A percentile compares a stretch with the other conserved stretches of the same genome.
These are phyloP conservation scores for Andricus quercusramuli DNA, from an alignment of 2,888 invertebrate genomes.

Conservation along the genomic window DNA sequence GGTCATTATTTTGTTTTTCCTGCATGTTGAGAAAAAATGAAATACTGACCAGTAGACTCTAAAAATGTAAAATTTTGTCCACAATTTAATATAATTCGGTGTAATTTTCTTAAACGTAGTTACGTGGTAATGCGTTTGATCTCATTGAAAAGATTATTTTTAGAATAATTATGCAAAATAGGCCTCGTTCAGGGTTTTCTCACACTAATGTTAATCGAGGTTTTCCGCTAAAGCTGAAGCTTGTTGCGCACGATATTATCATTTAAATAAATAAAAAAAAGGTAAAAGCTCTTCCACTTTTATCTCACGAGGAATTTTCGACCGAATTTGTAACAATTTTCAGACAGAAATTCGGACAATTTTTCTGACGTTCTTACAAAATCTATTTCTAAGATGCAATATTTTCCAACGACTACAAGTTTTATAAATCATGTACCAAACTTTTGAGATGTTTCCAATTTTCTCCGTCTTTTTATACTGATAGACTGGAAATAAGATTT, in stretches of 20 bases:
- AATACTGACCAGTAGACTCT: not conserved
- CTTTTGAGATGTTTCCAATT: not conserved
- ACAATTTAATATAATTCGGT: conserved; percentile 9
- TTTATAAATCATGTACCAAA: conserved; percentile 19
- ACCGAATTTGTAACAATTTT: conserved; percentile 12
- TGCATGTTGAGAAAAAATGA: too few relatives aligned
- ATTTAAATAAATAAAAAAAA: not conserved
- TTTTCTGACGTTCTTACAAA: conserved; percentile 27
- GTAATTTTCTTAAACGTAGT: conserved; percentile 22
- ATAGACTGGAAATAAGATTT: conserved; percentile 20
- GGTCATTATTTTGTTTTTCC: too few relatives aligned
- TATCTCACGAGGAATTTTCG: conserved; percentile 2
- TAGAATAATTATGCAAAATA: conserved; percentile 5
- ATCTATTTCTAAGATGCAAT: conserved; percentile 20
- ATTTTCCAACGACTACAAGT: conserved; percentile 7
- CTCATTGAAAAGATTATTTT: conserved; percentile 31
- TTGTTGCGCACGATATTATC: conserved; percentile 16
- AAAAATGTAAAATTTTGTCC: not conserved
- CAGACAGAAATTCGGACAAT: not conserved
- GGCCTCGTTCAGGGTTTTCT: conserved; percentile 24
- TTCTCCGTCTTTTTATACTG: conserved; percentile 6
- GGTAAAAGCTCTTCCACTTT: conserved; percentile 27
- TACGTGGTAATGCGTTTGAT: conserved; percentile 31
- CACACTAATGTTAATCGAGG: conserved; percentile 25
- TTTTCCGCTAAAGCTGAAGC: conserved; percentile 3